Evolutionary conservation across 2,113 vertebrate species (phyloP).

Genomic region (Vidua chalybeata): DNA sequence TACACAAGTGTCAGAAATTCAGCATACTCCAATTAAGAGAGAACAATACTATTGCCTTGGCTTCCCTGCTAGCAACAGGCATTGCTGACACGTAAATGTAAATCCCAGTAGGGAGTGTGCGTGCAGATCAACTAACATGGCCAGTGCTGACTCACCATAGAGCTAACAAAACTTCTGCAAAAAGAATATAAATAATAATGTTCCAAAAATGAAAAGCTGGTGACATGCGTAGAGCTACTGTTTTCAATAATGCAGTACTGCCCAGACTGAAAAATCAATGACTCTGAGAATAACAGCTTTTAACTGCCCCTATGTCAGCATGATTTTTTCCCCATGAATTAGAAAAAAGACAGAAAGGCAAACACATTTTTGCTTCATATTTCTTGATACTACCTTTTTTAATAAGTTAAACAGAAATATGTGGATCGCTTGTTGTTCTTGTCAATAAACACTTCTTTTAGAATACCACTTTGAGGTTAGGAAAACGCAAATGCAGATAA

Average conservation of each 20-base stretch:
- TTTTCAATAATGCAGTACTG: not conserved
- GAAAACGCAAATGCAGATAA: constrained; percentile 7
- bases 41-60: not conserved
- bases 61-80: not conserved
- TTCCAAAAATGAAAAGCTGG: not conserved
- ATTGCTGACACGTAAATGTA: not conserved
- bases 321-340: not conserved
- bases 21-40: not conserved
- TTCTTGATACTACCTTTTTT: not conserved
- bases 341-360: not conserved
- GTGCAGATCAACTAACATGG: not conserved
- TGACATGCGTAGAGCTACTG: not conserved
- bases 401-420: not conserved
- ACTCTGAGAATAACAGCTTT: not conserved
- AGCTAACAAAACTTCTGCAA: not conserved
- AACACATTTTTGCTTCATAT: not conserved
- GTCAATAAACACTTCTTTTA: not conserved
- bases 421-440: not conserved
- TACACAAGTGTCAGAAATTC: not conserved
- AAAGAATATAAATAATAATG: not conserved
- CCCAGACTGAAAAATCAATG: not conserved
- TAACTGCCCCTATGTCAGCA: not conserved
- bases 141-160: not conserved
- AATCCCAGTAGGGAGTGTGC: not conserved
- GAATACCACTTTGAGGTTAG: not conserved